Evolutionary conservation across 2,797 vertebrate species (phyloP).

Genomic region (Salarias fasciatus): DNA sequence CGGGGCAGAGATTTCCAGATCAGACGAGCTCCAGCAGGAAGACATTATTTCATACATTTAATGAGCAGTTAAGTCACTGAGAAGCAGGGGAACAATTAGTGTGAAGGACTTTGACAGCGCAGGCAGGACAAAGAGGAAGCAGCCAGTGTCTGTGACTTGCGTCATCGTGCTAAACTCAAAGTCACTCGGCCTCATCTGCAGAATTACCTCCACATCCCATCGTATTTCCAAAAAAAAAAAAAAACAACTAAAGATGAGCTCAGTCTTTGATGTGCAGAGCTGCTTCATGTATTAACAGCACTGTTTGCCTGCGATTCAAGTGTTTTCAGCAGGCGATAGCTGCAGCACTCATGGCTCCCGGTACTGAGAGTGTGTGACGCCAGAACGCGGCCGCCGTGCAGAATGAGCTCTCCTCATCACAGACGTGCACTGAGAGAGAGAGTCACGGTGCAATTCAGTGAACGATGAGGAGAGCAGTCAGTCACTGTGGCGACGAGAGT

Average conservation of each 20-base stretch:
- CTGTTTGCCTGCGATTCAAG: too few species aligned
- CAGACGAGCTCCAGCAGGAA: too few species aligned
- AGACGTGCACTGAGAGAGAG: slow-evolving; percentile 6
- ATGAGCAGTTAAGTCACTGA: slow-evolving; percentile 7
- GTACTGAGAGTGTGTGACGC: slow-evolving; percentile 20
- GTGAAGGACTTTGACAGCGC: background rate
- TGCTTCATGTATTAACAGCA: too few species aligned
- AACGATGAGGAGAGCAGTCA: slow-evolving; percentile 23
- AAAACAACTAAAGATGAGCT: background rate
- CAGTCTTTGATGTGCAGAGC: too few species aligned
- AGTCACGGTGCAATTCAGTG: slow-evolving; percentile 20
- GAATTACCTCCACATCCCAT: slow-evolving; percentile 1
- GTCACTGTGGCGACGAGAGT: slow-evolving; percentile 6
- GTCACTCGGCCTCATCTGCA: background rate
- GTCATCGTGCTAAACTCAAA: slow-evolving; percentile 19
- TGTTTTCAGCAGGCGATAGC: background rate
- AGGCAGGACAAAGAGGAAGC: slow-evolving; percentile 1
- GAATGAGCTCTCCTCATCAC: slow-evolving; percentile 20
- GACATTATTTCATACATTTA: slow-evolving; percentile 11
- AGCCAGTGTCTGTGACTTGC: background rate
- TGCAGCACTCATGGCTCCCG: background rate
- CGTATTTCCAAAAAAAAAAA: background rate
- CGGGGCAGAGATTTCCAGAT: too few species aligned
- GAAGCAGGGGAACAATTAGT: slow-evolving; percentile 8
- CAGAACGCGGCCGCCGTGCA: slow-evolving; percentile 6